A percentile compares a stretch with the other conserved stretches of the same genome.
phyloP scores from a whole-genome alignment of 2,797 vertebrate species.

The Hydrocynus forskahlii region DNA sequence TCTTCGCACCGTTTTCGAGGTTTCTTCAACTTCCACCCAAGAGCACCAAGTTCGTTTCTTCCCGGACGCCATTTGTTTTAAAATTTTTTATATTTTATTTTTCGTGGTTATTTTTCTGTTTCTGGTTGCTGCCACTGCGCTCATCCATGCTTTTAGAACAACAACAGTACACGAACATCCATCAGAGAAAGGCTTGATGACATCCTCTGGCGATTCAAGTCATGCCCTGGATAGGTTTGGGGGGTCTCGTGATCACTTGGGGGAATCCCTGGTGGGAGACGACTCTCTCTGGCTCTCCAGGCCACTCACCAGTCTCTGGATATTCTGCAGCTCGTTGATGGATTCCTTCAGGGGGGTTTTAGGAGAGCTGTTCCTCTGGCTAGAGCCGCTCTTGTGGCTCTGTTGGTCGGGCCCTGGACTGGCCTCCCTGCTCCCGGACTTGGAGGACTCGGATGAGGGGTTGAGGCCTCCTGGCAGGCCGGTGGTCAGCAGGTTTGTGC shows the following conservation, averaged over 20 bases:
- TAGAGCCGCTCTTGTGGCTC: conserved; percentile 80
- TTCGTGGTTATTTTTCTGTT: conserved; percentile 26
- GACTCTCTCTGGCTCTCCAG: conserved; percentile 90
- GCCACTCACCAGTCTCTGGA: conserved; percentile 98
- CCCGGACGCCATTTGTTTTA: conserved; percentile 34
- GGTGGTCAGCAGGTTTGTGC: conserved; percentile 86
- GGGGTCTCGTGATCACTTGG: conserved; percentile 73
- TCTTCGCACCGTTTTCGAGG: conserved; percentile 53
- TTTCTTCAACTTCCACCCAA: conserved; percentile 40
- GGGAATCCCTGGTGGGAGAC: conserved; percentile 86
- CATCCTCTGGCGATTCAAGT: conserved; percentile 76
- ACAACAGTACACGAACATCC: conserved; percentile 42
- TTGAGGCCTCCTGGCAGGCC: conserved; percentile 80
- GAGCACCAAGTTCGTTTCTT: conserved; percentile 45
- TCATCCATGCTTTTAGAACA: conserved; percentile 45
- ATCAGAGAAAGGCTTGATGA: conserved; percentile 51
- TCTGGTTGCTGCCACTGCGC: conserved; percentile 36
- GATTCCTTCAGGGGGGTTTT: conserved; percentile 90
- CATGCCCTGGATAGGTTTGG: conserved; percentile 72
- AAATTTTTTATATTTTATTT: neutral
- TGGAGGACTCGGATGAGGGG: conserved; percentile 84
- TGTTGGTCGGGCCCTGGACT: conserved; percentile 86
- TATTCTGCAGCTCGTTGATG: conserved; percentile 96
- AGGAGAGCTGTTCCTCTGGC: conserved; percentile 82
- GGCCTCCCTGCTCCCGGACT: conserved; percentile 86